Conservation (phyloP, 2,113 vertebrate genomes). For the Numenius arquata region DNA sequence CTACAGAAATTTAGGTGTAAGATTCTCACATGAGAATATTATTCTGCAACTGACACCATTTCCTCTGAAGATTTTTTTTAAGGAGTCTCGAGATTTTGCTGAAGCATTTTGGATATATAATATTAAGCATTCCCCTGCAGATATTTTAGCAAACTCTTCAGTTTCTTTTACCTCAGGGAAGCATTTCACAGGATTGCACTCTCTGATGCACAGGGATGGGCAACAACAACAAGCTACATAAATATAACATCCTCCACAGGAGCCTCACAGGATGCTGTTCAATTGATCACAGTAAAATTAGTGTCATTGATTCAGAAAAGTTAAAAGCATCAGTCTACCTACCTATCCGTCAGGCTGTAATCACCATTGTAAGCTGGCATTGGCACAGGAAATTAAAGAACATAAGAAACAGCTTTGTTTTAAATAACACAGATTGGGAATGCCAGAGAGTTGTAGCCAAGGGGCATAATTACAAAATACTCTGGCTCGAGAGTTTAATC, state of each 20-base stretch:
- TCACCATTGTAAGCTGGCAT: conserved; percentile 20
- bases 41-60: neutral
- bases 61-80: neutral
- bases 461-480: conserved; percentile 21
- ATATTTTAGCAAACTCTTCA: neutral
- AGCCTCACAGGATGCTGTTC: conserved; percentile 32
- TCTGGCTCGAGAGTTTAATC: conserved; percentile 37
- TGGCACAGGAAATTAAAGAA: conserved; percentile 53
- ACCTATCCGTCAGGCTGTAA: conserved; percentile 46
- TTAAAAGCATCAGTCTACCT: conserved; percentile 61
- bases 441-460: conserved; percentile 9
- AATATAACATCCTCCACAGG: conserved; percentile 36
- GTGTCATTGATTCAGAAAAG: conserved; percentile 58
- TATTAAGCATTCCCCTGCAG: neutral
- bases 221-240: neutral
- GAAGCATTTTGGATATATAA: neutral
- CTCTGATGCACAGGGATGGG: neutral
- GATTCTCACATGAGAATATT: neutral
- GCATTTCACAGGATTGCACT: neutral
- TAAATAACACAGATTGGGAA: conserved; percentile 37
- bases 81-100: neutral
- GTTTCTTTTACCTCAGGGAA: neutral
- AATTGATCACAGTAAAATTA: conserved; percentile 67
- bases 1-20: neutral
- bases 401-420: conserved; percentile 43